Conservation (phyloP, 2,113 vertebrate genomes). For the Leptocoma aspasia region DNA sequence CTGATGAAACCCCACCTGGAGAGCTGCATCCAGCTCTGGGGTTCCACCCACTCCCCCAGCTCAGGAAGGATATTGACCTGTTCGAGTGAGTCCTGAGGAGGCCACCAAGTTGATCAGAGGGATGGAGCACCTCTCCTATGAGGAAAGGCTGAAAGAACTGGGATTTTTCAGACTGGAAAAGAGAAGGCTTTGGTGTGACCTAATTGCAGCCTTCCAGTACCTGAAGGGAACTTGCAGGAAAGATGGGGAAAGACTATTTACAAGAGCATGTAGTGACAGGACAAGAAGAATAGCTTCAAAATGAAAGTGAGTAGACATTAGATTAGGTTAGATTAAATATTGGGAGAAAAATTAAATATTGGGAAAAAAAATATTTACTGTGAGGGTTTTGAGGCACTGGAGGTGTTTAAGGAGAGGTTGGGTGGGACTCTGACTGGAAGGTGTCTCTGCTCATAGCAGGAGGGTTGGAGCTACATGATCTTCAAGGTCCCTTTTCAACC, state of each 20-base stretch:
- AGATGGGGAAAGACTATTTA: neutral
- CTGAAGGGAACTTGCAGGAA: neutral
- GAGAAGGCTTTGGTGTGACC: neutral
- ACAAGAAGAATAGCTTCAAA: neutral
- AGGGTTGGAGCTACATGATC: neutral
- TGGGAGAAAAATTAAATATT: neutral
- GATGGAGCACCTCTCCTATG: neutral
- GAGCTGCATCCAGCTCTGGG: neutral
- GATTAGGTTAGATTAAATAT: neutral
- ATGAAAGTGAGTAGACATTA: neutral
- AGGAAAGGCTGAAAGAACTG: neutral
- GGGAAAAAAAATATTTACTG: neutral
- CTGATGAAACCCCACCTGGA: too few relatives aligned
- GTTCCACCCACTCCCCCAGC: fast-evolving
- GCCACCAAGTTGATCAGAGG: neutral
- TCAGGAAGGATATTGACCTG: neutral
- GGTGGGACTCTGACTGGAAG: neutral
- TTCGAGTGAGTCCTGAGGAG: neutral
- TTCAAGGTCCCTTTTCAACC: neutral
- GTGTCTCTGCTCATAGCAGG: neutral
- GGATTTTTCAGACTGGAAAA: neutral
- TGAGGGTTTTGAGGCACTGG: neutral
- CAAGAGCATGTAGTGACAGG: neutral
- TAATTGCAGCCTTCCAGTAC: neutral
- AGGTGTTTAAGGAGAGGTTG: neutral